Conservation (phyloP, 1,140 invertebrate genomes). For the Kradibia gibbosae region DNA sequence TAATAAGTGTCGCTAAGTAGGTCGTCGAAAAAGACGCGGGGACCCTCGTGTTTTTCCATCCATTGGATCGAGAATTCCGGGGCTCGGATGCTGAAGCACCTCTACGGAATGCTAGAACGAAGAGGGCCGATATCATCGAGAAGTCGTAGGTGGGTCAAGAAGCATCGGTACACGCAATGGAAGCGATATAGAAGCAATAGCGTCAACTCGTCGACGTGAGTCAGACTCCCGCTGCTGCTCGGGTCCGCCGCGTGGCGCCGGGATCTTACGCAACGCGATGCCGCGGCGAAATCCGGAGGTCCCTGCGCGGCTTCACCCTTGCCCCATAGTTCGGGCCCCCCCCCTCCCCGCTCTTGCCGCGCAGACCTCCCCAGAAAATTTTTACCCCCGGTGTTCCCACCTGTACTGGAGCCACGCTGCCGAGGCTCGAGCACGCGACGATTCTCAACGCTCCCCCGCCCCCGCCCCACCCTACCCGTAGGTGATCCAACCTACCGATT, state of each 20-base stretch:
- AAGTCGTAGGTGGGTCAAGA: constrained; percentile 37
- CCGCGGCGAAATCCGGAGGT: too few species aligned
- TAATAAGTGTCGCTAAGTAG: background rate
- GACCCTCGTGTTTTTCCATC: constrained; percentile 5
- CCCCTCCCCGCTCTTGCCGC: background rate
- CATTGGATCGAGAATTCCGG: constrained; percentile 12
- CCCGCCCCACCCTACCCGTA: too few species aligned
- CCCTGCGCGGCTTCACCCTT: background rate
- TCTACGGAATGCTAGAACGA: constrained; percentile 22
- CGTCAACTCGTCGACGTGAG: background rate
- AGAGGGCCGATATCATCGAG: background rate
- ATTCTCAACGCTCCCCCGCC: background rate
- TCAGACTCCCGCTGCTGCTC: constrained; percentile 8
- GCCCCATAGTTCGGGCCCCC: background rate
- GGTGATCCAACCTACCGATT: too few species aligned
- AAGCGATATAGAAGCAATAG: background rate
- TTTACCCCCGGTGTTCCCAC: background rate
- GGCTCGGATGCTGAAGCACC: too few species aligned
- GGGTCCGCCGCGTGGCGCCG: constrained; percentile 19
- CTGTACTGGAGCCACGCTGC: background rate
- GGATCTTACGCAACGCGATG: constrained; percentile 10
- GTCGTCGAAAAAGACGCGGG: background rate
- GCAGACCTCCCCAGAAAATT: too few species aligned
- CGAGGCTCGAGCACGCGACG: background rate
- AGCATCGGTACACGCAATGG: background rate